phyloP scores from a whole-genome alignment of 2,797 vertebrate species.

The Babyrousa celebensis region DNA sequence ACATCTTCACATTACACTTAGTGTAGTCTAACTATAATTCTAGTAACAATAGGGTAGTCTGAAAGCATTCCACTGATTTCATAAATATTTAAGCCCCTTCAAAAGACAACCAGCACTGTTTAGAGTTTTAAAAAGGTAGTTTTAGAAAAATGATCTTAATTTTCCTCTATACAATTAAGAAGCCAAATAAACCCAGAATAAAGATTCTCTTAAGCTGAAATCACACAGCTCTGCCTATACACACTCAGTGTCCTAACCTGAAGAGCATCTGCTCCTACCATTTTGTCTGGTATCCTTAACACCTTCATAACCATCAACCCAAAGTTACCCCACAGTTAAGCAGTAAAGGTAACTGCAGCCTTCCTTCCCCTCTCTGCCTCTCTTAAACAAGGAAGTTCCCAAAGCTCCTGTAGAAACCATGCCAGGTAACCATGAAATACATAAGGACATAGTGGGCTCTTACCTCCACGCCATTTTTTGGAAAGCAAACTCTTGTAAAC shows the following conservation, averaged over 20 bases:
- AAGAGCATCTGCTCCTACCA: background rate
- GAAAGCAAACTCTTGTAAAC: background rate
- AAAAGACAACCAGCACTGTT: background rate
- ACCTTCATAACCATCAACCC: background rate
- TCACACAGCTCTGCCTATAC: background rate
- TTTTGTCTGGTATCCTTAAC: background rate
- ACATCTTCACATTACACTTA: constrained; percentile 58
- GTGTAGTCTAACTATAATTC: constrained; percentile 28
- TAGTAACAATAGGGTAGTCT: background rate
- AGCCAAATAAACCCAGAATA: constrained; percentile 31
- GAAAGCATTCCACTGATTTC: constrained; percentile 51
- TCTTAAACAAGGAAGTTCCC: background rate
- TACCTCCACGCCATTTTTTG: background rate
- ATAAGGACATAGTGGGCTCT: background rate
- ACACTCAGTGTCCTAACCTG: background rate
- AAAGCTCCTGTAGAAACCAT: background rate
- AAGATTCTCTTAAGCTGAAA: constrained; percentile 35
- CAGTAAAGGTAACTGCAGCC: background rate
- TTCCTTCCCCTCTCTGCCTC: background rate
- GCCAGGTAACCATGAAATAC: background rate
- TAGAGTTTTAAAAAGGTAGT: constrained; percentile 24
- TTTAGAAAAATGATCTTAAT: constrained; percentile 47
- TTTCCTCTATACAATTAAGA: constrained; percentile 10
- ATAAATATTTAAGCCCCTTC: constrained; percentile 27
- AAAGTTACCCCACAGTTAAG: background rate